Conservation (phyloP, 2,888 invertebrate genomes). For the Lepidocyrtinus sp. region DNA sequence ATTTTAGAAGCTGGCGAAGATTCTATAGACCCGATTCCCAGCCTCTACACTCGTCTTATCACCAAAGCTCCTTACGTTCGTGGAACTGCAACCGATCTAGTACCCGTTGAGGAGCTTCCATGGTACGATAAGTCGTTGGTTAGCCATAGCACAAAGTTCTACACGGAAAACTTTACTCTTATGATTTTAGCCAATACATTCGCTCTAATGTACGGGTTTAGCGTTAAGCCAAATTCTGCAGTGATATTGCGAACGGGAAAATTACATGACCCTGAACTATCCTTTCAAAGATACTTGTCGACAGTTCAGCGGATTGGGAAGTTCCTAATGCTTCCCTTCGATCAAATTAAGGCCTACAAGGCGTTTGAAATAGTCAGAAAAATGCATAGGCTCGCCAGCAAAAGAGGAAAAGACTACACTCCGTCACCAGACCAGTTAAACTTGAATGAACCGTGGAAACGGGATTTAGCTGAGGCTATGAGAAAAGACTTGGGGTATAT, state of each 20-base stretch:
- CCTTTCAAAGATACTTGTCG: constrained; percentile 71
- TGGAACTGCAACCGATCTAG: constrained; percentile 51
- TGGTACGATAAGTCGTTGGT: constrained; percentile 61
- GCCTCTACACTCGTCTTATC: constrained; percentile 54
- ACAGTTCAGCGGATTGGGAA: constrained; percentile 71
- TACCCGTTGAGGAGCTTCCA: constrained; percentile 50
- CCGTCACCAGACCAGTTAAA: constrained; percentile 21
- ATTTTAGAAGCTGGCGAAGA: too few species aligned
- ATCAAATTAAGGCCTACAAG: constrained; percentile 17
- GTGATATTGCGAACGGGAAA: constrained; percentile 70
- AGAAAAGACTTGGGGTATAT: constrained; percentile 53
- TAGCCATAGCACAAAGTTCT: constrained; percentile 43
- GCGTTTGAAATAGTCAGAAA: constrained; percentile 44
- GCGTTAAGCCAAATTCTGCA: constrained; percentile 56
- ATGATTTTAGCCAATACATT: constrained; percentile 53
- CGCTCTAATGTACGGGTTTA: constrained; percentile 62
- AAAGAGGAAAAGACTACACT: constrained; percentile 29
- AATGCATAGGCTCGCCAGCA: constrained; percentile 55
- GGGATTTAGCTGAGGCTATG: constrained; percentile 51
- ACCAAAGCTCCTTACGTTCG: constrained; percentile 58
- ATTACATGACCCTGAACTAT: constrained; percentile 71
- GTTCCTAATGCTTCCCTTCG: constrained; percentile 71
- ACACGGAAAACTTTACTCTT: constrained; percentile 44
- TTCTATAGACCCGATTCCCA: too few species aligned
- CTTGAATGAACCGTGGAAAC: constrained; percentile 45